phyloP scores from a whole-genome alignment of 2,888 invertebrate genomes.

The Hipparchia sbordonii region DNA sequence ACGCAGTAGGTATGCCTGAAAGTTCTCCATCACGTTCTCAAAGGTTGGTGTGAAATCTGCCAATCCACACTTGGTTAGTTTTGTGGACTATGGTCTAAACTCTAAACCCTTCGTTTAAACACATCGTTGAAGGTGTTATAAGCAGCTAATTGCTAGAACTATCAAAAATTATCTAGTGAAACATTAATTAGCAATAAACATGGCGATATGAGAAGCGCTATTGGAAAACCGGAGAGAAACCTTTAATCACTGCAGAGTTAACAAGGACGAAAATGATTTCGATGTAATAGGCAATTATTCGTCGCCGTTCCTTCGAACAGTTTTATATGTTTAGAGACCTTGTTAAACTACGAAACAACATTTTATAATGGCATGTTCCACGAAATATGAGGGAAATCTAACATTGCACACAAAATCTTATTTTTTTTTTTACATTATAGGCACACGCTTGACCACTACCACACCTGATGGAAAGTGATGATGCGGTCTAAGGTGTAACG shows the following conservation, averaged over 20 bases:
- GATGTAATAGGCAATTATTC: conserved; percentile 1
- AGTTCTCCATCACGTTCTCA: no score
- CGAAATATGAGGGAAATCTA: background rate
- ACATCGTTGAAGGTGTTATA: background rate
- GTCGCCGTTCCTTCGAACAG: background rate
- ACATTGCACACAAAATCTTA: background rate
- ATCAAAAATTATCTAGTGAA: background rate
- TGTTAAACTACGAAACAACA: background rate
- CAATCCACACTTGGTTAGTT: no score
- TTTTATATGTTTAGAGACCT: conserved; percentile 1
- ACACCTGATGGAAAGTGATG: no score
- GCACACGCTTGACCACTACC: no score
- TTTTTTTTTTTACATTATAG: no score
- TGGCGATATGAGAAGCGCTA: background rate
- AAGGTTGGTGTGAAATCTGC: no score
- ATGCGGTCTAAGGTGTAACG: no score
- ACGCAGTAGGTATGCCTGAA: no score
- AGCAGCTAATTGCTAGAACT: background rate
- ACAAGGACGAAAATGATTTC: conserved; percentile 9
- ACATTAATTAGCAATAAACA: background rate
- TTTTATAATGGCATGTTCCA: background rate
- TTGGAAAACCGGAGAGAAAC: background rate
- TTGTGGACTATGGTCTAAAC: no score
- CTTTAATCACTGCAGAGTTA: conserved; percentile 1
- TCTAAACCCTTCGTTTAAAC: no score